Base-by-base conservation (phyloP, 2,797 vertebrate species). In the Tinamus major region DNA sequence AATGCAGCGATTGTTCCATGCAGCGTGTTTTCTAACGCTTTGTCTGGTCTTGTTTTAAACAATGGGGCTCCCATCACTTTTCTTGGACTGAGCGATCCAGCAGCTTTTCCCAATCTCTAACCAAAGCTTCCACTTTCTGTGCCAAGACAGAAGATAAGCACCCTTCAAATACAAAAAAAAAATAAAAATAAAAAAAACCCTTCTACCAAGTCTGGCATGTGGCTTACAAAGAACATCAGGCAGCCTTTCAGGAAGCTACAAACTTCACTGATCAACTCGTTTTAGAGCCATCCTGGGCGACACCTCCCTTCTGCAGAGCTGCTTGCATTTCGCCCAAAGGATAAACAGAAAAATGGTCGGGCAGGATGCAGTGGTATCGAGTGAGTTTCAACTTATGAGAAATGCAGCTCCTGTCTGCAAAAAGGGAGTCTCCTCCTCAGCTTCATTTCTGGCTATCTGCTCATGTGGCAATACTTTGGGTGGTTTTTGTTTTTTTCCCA, bases 41-140 rank as follows among this genome's bases (percentile, higher is more conserved):
- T 95, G 94, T 96, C 95, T 96, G 93, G 92, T 94, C 95, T 91
- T 96, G 93, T 96, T 96, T 93, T 85, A 92, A 93, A 95, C 92
- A 96, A 93, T 91, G 65, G 91, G 37, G 58, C 68, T 95, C 89
- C 93, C 93, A 90, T 74, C 85, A 92, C 77, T 90, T 92, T 93
- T 93, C 93, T 95, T 90, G 13, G 79, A 86, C 89, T 94, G 75
- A 92, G 90, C 68, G 86, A 96, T 85, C 77, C 93, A 92, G 92
- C 77, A 81, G 77, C 74, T 95, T 92, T 96, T 93, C 93, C 92
- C 84, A 42, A 90, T 92, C 71, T 93, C 86, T 84, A 95, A 94
- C 51, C 35, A 68, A 95, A 93, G 53, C 77, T 95, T 80, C 79
- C 72, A 92, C 75, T 88, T 92, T 94, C 92, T 81, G 83, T 59